Evolutionary conservation across 2,888 invertebrate species (phyloP).

Genomic region (Rhamphomyia laevipes): DNA sequence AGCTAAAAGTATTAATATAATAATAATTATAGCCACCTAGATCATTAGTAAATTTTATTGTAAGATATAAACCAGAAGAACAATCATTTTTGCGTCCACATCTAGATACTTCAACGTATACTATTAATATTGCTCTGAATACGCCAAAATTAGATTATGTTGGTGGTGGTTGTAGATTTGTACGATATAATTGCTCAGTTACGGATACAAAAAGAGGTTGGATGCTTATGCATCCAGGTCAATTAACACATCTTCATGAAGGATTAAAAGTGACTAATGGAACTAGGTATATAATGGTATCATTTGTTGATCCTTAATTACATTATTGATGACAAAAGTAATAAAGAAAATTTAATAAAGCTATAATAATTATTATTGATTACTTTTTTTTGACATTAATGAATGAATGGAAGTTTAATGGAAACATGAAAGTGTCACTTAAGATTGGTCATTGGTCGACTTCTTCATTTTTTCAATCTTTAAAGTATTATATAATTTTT

Average conservation of each 20-base stretch:
- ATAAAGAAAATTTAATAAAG: too few species aligned
- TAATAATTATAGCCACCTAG: conserved; percentile 59
- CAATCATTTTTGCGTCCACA: conserved; percentile 91
- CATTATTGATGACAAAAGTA: too few species aligned
- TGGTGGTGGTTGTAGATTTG: conserved; percentile 89
- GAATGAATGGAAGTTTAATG: too few species aligned
- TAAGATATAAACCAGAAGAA: conserved; percentile 91
- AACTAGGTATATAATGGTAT: conserved; percentile 95
- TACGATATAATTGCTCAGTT: conserved; percentile 94
- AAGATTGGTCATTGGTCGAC: too few species aligned
- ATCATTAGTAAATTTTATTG: conserved; percentile 96
- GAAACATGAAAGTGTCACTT: too few species aligned
- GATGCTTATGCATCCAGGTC: conserved; percentile 93
- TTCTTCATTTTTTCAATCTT: too few species aligned
- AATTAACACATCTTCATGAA: conserved; percentile 95
- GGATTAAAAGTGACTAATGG: conserved; percentile 81
- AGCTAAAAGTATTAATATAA: conserved; percentile 3
- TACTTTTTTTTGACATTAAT: too few species aligned
- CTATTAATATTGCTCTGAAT: conserved; percentile 91
- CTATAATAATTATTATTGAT: too few species aligned
- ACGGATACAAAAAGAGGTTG: conserved; percentile 74
- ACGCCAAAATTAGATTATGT: conserved; percentile 63
- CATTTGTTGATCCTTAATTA: conserved; percentile 87
- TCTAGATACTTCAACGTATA: conserved; percentile 97
- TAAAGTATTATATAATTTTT: too few species aligned